Base-by-base conservation (phyloP, 2,113 vertebrate species). In the Sylvia atricapilla region DNA sequence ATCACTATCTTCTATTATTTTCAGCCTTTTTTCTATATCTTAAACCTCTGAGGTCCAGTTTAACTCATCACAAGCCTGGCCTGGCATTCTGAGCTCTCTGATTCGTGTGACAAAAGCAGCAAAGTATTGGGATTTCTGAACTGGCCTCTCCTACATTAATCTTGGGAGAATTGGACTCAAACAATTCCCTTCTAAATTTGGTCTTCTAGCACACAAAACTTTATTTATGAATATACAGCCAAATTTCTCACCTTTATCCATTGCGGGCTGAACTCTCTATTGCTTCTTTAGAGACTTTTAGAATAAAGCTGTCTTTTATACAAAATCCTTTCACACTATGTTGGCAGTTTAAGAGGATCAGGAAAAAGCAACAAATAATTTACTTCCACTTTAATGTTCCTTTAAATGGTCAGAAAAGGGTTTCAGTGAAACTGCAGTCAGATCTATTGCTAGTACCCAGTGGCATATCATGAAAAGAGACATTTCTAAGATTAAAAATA, bases 401-500 rank as follows among this genome's bases (percentile, higher is more conserved):
- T 86, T 95, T 84, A 95, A 91, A 93, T 67, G 85, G 50, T 47
- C 90, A 87, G 91, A 90, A 88, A 89, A 84, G 70, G 22, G 55
- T 69, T 88, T 44, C 79, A 68, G 39, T 74, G 60, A 95, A 96
- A 70, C 52, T 47, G 10, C 24, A 90, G 60, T 14, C 63, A 94
- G 92, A 95, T 89, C 82, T 90, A 96, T 86, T 93, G 85, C 87
- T 85, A 22, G 17, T 56, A 85, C 37, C 67, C 59, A 52, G 50
- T 16, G 83, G 74, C 82, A 70, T 19, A 77, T 90, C 59, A 63
- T 4, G 50, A 70, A 80, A 86, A 35, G 70, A 90, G 92, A 77
- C 84, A 90, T 3, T 68, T 50, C 46, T 63, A 84, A 96, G 93
- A 97, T 88, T 93, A 92, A 96, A 95, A 94, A 90, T 83, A 94